Evolutionary conservation across 2,797 vertebrate species (phyloP).

Genomic region (Phrynocephalus forsythii): DNA sequence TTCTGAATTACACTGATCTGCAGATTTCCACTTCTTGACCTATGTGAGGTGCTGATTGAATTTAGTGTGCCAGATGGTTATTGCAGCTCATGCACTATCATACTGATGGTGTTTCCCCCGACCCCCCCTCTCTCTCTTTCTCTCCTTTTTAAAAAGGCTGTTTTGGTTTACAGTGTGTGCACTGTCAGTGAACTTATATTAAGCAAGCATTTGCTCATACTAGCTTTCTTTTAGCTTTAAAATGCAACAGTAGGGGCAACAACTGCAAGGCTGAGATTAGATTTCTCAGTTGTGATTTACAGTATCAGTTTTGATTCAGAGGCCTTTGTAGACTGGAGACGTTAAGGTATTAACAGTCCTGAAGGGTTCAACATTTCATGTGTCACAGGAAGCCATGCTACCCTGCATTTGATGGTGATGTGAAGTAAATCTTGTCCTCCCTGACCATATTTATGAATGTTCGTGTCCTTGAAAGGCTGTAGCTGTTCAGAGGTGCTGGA

Average conservation of each 20-base stretch:
- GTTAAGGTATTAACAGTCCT: background rate
- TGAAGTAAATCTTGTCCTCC: background rate
- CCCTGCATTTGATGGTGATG: background rate
- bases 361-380: background rate
- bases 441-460: background rate
- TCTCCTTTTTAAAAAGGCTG: background rate
- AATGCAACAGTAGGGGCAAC: background rate
- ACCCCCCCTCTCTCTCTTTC: background rate
- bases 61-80: constrained; percentile 36
- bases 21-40: constrained; percentile 30
- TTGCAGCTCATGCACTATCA: constrained; percentile 16
- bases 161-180: constrained; percentile 4
- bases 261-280: constrained; percentile 3
- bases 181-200: constrained; percentile 18
- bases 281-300: constrained; percentile 22
- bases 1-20: constrained; percentile 24
- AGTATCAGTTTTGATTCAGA: constrained; percentile 8
- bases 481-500: background rate
- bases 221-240: background rate
- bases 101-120: constrained; percentile 16
- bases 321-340: background rate
- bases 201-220: constrained; percentile 10
- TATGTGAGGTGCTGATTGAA: constrained; percentile 20
- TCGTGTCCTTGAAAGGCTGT: background rate
- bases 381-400: background rate